These are phyloP conservation scores for Belonocnema kinseyi DNA, from an alignment of 1,140 invertebrate species.

Conservation along the genomic window DNA sequence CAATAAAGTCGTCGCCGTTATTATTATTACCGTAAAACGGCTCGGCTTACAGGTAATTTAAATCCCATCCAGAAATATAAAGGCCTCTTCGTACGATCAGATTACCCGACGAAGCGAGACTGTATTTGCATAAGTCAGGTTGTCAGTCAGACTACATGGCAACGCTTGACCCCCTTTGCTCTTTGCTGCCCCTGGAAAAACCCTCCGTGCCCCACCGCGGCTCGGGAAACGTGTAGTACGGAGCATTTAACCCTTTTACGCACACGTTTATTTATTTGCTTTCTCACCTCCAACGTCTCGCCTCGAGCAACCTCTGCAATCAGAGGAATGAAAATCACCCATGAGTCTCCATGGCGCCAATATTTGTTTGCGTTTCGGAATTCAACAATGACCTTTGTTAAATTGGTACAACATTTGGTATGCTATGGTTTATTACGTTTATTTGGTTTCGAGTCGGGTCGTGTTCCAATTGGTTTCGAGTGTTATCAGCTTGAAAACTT, in stretches of 20 bases:
- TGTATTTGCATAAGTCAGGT: conserved; percentile 76
- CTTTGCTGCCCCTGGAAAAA: conserved; percentile 65
- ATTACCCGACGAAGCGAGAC: conserved; percentile 67
- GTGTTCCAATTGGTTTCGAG: no score
- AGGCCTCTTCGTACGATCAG: conserved; percentile 67
- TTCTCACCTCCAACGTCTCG: conserved; percentile 44
- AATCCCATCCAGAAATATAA: conserved; percentile 68
- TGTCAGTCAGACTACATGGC: conserved; percentile 74
- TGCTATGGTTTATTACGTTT: no score
- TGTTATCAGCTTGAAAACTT: no score
- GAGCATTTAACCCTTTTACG: conserved; percentile 50
- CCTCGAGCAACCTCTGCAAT: conserved; percentile 33
- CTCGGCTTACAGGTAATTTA: conserved; percentile 69
- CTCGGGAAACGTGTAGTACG: conserved; percentile 49
- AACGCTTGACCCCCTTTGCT: conserved; percentile 70
- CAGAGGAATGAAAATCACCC: conserved; percentile 41
- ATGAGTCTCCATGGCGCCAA: background rate
- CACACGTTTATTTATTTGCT: conserved; percentile 58
- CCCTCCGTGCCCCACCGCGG: conserved; percentile 52
- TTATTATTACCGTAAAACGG: conserved; percentile 67
- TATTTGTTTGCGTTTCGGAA: background rate
- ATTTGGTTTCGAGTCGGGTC: no score
- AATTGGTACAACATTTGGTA: background rate
- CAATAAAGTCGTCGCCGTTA: conserved; percentile 67
- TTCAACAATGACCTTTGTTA: background rate